phyloP scores from a whole-genome alignment of 2,113 vertebrate genomes.

The Gadus macrocephalus region DNA sequence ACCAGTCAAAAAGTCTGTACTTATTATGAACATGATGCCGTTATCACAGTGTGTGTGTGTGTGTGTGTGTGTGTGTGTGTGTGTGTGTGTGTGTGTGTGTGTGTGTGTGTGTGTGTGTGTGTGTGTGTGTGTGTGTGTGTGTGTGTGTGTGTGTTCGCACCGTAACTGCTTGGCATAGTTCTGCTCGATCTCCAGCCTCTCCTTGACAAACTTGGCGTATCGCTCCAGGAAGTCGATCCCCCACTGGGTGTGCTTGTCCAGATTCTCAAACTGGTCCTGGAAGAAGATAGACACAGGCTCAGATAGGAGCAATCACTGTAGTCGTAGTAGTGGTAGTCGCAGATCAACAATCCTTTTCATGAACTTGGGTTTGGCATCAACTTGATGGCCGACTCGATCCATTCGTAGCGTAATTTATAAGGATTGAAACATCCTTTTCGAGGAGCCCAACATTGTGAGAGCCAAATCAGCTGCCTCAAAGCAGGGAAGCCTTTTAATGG shows the following conservation, averaged over 20 bases:
- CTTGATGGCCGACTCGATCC: no score
- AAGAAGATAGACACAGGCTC: slow-evolving; percentile 44
- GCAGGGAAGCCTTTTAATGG: no score
- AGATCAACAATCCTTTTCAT: no score
- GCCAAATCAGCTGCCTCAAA: no score
- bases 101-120: slow-evolving; percentile 8
- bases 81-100: slow-evolving; percentile 1
- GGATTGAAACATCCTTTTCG: no score
- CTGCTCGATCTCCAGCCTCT: slow-evolving; percentile 96
- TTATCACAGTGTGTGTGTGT: neutral
- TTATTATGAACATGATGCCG: neutral
- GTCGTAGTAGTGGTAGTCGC: neutral
- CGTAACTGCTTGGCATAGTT: slow-evolving; percentile 96
- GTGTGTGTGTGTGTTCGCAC: slow-evolving; percentile 62
- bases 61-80: slow-evolving; percentile 4
- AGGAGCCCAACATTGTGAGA: no score
- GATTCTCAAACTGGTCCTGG: slow-evolving; percentile 98
- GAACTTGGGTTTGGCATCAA: no score
- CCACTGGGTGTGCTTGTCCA: slow-evolving; percentile 99
- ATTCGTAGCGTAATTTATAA: no score
- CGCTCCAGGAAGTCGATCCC: slow-evolving; percentile 98
- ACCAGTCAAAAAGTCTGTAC: neutral
- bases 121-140: slow-evolving; percentile 5
- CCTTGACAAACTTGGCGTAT: slow-evolving; percentile 98
- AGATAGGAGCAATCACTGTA: neutral